These are phyloP conservation scores for Donacobius atricapilla DNA, from an alignment of 2,113 vertebrate species.

Conservation along the genomic window DNA sequence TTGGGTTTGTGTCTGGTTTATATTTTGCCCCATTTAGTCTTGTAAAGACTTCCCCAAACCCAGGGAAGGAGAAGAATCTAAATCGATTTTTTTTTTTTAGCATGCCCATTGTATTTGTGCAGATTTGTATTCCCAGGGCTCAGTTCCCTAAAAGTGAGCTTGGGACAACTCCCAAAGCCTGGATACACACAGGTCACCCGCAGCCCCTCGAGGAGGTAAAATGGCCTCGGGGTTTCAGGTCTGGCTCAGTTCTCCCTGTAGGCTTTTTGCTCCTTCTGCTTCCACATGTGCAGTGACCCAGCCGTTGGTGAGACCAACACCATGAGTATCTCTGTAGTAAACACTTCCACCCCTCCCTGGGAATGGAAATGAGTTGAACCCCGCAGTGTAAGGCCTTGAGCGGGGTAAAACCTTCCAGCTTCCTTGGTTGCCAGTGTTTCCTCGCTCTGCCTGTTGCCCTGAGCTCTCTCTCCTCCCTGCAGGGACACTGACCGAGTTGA, in stretches of 20 bases:
- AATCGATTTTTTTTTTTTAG: background rate
- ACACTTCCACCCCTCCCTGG: background rate
- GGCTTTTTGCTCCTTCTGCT: background rate
- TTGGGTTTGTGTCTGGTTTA: background rate
- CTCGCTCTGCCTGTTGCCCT: slow-evolving; percentile 62
- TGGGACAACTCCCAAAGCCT: background rate
- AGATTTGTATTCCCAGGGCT: background rate
- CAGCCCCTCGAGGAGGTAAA: rapidly evolving
- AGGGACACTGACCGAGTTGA: slow-evolving; percentile 89
- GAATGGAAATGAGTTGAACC: background rate
- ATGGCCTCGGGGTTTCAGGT: background rate
- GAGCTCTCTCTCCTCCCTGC: slow-evolving; percentile 90
- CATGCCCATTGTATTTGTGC: background rate
- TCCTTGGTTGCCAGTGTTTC: background rate
- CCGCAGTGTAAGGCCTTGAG: background rate
- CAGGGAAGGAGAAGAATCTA: background rate
- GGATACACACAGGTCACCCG: background rate
- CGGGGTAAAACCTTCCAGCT: background rate
- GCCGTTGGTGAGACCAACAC: background rate
- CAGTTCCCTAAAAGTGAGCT: background rate
- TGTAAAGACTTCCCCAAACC: background rate
- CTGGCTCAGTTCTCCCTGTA: background rate
- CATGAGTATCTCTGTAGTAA: background rate
- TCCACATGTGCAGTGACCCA: background rate
- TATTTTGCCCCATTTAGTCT: background rate